phyloP scores from a whole-genome alignment of 1,140 invertebrate genomes.

The Solen grandis region DNA sequence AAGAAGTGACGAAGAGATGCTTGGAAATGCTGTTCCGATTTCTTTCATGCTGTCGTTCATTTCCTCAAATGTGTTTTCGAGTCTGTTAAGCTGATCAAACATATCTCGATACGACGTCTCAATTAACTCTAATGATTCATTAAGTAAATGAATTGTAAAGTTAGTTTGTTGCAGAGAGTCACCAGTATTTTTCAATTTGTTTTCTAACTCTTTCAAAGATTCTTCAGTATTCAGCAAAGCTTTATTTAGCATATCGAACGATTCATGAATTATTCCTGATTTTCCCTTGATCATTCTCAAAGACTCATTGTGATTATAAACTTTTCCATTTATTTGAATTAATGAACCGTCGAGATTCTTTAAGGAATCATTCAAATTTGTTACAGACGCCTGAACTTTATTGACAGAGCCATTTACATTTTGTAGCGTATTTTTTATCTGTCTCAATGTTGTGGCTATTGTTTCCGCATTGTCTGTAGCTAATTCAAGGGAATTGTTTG shows the following conservation, averaged over 20 bases:
- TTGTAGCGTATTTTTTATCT: conserved; percentile 19
- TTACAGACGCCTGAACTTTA: conserved; percentile 11
- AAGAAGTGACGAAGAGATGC: conserved; percentile 14
- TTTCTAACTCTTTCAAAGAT: conserved; percentile 1
- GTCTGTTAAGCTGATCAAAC: neutral
- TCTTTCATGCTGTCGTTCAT: conserved; percentile 7
- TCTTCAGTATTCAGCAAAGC: conserved; percentile 1
- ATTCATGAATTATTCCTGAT: conserved; percentile 26
- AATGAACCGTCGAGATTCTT: conserved; percentile 7
- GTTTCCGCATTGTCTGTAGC: neutral
- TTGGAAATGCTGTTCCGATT: conserved; percentile 39
- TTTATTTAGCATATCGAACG: conserved; percentile 16
- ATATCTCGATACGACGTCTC: conserved; percentile 3
- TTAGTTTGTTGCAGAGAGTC: neutral
- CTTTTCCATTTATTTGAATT: neutral
- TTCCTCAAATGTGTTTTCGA: conserved; percentile 24
- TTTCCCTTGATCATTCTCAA: conserved; percentile 24
- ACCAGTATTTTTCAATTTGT: conserved; percentile 8
- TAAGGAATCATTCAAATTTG: neutral
- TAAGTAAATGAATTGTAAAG: conserved; percentile 4
- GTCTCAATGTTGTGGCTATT: conserved; percentile 14
- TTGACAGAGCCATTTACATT: conserved; percentile 34
- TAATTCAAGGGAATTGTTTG: neutral
- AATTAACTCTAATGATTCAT: conserved; percentile 4
- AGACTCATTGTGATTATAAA: conserved; percentile 45